A percentile compares a stretch with the other conserved stretches of the same genome.
These are phyloP conservation scores for Eptatretus burgeri DNA, from an alignment of 2,113 vertebrate genomes.

Conservation along the genomic window DNA sequence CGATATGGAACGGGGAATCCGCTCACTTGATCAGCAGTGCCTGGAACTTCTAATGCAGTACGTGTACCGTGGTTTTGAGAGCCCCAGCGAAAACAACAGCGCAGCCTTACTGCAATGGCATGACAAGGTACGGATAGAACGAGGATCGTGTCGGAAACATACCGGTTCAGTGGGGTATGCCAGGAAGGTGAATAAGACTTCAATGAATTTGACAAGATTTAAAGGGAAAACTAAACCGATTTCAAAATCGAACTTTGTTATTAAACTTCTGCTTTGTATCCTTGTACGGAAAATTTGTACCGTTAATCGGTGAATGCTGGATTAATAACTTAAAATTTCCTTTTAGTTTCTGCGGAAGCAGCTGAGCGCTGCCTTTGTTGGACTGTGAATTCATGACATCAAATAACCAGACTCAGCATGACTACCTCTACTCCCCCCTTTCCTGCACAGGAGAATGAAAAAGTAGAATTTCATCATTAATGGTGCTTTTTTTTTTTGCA, in stretches of 20 bases:
- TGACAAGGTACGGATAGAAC: constrained; percentile 37
- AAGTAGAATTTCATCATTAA: too few relatives aligned
- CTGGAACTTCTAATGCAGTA: constrained; percentile 96
- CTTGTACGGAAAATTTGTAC: not conserved
- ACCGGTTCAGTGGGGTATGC: not conserved
- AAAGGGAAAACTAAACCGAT: not conserved
- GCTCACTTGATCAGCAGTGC: constrained; percentile 58
- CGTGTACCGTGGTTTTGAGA: constrained; percentile 96
- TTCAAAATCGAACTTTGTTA: not conserved
- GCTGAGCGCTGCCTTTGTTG: too few relatives aligned
- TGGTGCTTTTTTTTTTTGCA: too few relatives aligned
- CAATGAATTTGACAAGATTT: not conserved
- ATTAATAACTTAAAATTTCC: too few relatives aligned
- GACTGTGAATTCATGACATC: too few relatives aligned
- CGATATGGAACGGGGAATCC: constrained; percentile 77
- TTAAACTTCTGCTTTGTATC: not conserved
- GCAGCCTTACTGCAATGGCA: constrained; percentile 83
- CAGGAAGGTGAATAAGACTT: not conserved
- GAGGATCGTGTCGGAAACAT: not conserved
- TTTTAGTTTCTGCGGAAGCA: too few relatives aligned
- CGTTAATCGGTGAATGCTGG: too few relatives aligned
- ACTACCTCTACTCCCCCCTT: too few relatives aligned
- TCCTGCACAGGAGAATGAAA: too few relatives aligned
- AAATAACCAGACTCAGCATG: too few relatives aligned
- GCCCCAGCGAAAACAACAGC: constrained; percentile 82